phyloP scores from a whole-genome alignment of 2,797 vertebrate species.

The Pagetopsis macropterus region DNA sequence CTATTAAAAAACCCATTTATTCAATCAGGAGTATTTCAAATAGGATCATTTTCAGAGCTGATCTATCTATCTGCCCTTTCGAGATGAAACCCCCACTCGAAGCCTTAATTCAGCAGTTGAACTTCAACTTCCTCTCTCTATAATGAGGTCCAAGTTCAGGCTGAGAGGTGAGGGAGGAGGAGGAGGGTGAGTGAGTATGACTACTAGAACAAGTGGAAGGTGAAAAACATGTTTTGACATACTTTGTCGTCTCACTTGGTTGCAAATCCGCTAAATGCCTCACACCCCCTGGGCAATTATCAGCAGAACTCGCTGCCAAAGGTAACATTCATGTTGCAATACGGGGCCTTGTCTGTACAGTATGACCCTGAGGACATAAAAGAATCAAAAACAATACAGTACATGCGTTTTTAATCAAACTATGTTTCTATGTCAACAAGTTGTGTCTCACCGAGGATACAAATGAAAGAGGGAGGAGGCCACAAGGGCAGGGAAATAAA shows the following conservation, averaged over 20 bases:
- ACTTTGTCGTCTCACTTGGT: constrained; percentile 68
- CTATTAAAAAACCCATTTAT: constrained; percentile 10
- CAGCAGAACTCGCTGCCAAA: constrained; percentile 60
- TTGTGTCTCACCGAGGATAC: background rate
- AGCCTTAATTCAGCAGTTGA: constrained; percentile 45
- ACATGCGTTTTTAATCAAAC: background rate
- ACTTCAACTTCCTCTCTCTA: constrained; percentile 42
- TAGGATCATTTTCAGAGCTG: constrained; percentile 30
- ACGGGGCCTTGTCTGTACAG: constrained; percentile 35
- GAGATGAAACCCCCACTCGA: constrained; percentile 50
- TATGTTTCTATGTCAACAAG: constrained; percentile 14
- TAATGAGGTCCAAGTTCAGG: constrained; percentile 68
- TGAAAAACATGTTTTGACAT: constrained; percentile 74
- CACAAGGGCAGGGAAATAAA: constrained; percentile 7
- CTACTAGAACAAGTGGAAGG: constrained; percentile 44
- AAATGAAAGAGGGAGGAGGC: background rate
- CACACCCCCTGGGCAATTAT: constrained; percentile 75
- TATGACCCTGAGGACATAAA: constrained; percentile 39
- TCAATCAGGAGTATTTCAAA: constrained; percentile 32
- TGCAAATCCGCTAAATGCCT: constrained; percentile 66
- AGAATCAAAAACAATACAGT: constrained; percentile 6
- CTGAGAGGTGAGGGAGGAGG: constrained; percentile 27
- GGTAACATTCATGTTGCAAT: constrained; percentile 69
- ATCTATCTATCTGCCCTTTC: constrained; percentile 26
- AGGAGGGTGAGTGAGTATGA: constrained; percentile 46